phyloP scores from a whole-genome alignment of 2,888 invertebrate genomes.

The Anaspis maculata region DNA sequence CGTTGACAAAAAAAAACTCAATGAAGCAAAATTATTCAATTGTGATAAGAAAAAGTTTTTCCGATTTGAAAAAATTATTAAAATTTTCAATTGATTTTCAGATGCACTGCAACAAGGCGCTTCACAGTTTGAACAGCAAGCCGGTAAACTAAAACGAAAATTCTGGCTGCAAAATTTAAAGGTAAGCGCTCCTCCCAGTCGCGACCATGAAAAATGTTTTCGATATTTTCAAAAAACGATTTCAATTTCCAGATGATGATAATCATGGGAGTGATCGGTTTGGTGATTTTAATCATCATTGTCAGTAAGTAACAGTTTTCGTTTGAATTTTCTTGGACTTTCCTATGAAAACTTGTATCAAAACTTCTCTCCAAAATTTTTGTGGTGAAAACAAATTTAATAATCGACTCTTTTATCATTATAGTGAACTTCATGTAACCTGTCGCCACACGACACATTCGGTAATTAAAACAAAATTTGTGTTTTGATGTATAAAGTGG shows the following conservation, averaged over 20 bases:
- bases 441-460: slow-evolving; percentile 34
- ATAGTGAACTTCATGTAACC: slow-evolving; percentile 45
- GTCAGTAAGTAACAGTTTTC: slow-evolving; percentile 56
- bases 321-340: slow-evolving; percentile 8
- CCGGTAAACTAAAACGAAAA: slow-evolving; percentile 91
- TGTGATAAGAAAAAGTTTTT: no score
- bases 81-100: slow-evolving; percentile 13
- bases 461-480: slow-evolving; percentile 33
- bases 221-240: slow-evolving; percentile 1
- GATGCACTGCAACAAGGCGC: slow-evolving; percentile 92
- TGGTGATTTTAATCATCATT: slow-evolving; percentile 71
- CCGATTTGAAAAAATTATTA: no score
- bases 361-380: slow-evolving; percentile 14
- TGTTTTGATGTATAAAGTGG: slow-evolving; percentile 34
- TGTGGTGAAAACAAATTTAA: slow-evolving; percentile 11
- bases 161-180: slow-evolving; percentile 98
- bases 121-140: slow-evolving; percentile 94
- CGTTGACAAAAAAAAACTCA: no score
- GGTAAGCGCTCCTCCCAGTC: slow-evolving; percentile 18
- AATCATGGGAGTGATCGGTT: slow-evolving; percentile 79
- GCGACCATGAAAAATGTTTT: neutral
- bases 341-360: neutral
- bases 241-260: slow-evolving; percentile 66
- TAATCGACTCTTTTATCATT: slow-evolving; percentile 29
- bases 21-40: no score